These are phyloP conservation scores for Cybosia mesomella DNA, from an alignment of 2,888 invertebrate species.

Conservation along the genomic window DNA sequence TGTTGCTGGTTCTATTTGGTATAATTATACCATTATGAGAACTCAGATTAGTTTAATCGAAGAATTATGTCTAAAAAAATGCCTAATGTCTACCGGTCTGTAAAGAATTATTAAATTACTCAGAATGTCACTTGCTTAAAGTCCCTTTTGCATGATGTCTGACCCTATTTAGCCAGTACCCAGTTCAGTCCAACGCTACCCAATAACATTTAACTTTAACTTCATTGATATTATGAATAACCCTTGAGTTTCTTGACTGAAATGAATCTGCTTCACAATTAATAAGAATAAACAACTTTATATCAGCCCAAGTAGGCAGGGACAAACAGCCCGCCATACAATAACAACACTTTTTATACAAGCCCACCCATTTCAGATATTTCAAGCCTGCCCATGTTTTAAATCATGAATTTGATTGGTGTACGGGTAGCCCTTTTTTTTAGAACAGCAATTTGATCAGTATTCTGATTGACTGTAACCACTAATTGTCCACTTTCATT, in stretches of 20 bases:
- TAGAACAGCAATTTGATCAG: not conserved
- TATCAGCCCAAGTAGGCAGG: too few relatives aligned
- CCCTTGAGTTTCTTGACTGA: not conserved
- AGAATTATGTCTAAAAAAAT: not conserved
- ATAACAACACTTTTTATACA: too few relatives aligned
- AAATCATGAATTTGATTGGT: too few relatives aligned
- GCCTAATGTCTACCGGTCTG: too few relatives aligned
- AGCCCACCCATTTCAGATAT: too few relatives aligned
- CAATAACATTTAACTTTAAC: too few relatives aligned
- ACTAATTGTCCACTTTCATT: not conserved
- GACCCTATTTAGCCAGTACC: too few relatives aligned
- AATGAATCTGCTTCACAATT: not conserved
- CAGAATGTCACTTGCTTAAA: not conserved
- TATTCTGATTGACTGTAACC: not conserved
- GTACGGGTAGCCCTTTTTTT: not conserved
- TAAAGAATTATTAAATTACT: not conserved
- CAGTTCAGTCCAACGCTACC: too few relatives aligned
- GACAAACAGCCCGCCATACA: not conserved
- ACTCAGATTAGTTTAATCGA: not conserved
- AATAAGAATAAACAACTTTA: not conserved
- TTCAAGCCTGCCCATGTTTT: too few relatives aligned
- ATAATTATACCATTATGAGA: not conserved
- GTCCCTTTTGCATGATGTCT: too few relatives aligned
- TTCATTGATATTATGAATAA: not conserved
- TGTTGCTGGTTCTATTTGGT: not conserved